These are phyloP conservation scores for Upupa epops DNA, from an alignment of 2,113 vertebrate species.

Conservation along the genomic window DNA sequence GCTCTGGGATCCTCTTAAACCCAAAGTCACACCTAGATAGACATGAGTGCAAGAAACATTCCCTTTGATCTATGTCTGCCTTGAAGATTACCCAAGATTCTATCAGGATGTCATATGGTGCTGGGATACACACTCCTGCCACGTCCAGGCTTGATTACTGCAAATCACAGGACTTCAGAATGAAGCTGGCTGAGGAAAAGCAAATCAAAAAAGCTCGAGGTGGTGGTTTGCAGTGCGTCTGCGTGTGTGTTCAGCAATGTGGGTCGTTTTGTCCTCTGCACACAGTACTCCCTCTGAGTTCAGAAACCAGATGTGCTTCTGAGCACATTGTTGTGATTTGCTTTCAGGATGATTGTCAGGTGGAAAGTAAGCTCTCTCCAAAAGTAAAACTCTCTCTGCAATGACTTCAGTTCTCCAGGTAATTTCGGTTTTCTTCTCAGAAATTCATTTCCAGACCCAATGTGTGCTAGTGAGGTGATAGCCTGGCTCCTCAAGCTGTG, in stretches of 20 bases:
- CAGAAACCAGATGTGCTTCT: not conserved
- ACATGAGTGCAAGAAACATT: conserved; percentile 5
- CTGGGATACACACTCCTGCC: not conserved
- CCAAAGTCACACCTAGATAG: not conserved
- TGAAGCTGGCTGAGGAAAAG: not conserved
- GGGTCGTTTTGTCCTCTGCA: not conserved
- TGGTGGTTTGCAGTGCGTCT: not conserved
- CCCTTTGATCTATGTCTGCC: not conserved
- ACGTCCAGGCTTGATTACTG: not conserved
- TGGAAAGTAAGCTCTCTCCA: not conserved
- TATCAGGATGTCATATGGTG: not conserved
- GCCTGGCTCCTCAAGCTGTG: not conserved
- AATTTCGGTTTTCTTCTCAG: not conserved
- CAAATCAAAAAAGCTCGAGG: not conserved
- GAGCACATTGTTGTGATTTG: not conserved
- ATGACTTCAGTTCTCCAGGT: not conserved
- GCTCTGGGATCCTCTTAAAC: not conserved
- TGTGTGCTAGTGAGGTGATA: not conserved
- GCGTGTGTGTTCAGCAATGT: not conserved
- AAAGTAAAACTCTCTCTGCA: not conserved
- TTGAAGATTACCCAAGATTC: not conserved
- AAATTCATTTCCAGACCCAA: not conserved
- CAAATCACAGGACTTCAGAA: not conserved
- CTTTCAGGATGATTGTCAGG: not conserved
- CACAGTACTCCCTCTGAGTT: not conserved